Evolutionary conservation across 2,797 vertebrate genomes (phyloP).

Genomic region (Hipposideros larvatus): DNA sequence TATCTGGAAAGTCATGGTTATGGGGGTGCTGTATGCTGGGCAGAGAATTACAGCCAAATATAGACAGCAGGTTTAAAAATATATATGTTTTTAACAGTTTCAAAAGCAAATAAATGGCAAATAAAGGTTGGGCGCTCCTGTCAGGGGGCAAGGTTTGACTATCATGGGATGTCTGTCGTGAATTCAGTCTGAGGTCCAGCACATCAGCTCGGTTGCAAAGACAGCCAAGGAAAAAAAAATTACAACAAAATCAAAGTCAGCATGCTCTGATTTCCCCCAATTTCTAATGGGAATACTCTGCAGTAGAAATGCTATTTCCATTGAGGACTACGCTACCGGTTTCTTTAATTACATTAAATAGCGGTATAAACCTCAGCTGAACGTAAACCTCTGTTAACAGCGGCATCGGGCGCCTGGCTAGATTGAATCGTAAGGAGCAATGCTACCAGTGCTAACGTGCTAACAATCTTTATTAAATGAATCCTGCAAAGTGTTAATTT

Average conservation of each 20-base stretch:
- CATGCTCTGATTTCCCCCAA: constrained; percentile 78
- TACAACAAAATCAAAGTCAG: constrained; percentile 85
- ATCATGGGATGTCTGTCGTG: neutral
- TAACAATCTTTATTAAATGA: constrained; percentile 88
- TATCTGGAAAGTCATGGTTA: constrained; percentile 24
- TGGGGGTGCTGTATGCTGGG: neutral
- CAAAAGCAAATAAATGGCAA: constrained; percentile 13
- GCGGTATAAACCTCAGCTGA: constrained; percentile 86
- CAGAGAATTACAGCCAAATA: neutral
- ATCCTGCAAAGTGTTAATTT: constrained; percentile 87
- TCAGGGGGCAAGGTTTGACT: neutral
- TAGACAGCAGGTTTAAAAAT: neutral
- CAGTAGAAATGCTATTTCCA: constrained; percentile 86
- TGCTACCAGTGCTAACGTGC: constrained; percentile 81
- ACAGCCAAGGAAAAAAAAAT: constrained; percentile 60
- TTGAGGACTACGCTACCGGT: constrained; percentile 83
- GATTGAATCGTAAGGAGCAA: constrained; percentile 84
- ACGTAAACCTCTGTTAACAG: constrained; percentile 82
- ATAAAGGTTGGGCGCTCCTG: neutral
- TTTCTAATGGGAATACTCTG: constrained; percentile 87
- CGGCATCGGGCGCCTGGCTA: constrained; percentile 62
- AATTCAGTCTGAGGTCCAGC: neutral
- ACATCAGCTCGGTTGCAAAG: neutral
- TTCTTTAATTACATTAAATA: constrained; percentile 90
- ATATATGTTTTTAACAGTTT: neutral